Percentiles rank a stretch among this genome's conserved stretches.
Evolutionary conservation across 2,113 vertebrate genomes (phyloP).

Genomic region (Cheirogaleus medius): DNA sequence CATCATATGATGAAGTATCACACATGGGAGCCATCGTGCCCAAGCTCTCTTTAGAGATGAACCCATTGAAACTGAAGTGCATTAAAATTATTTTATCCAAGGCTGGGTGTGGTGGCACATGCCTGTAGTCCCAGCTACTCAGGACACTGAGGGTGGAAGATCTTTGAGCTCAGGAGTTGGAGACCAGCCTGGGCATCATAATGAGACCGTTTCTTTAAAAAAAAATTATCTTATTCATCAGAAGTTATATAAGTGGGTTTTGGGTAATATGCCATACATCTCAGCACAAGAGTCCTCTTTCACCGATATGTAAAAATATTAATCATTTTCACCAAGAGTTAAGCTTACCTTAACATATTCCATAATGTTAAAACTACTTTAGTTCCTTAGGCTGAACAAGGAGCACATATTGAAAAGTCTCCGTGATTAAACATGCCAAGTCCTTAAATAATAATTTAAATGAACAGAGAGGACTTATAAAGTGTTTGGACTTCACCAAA

Average conservation of each 20-base stretch:
- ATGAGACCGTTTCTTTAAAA: too few relatives aligned
- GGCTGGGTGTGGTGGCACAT: too few relatives aligned
- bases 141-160: too few relatives aligned
- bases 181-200: too few relatives aligned
- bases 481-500: not conserved
- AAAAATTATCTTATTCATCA: not conserved
- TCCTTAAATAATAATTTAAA: not conserved
- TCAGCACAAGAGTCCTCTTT: not conserved
- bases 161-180: too few relatives aligned
- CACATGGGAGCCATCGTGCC: too few relatives aligned
- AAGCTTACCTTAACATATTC: not conserved
- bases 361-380: not conserved
- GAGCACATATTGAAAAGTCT: not conserved
- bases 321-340: not conserved
- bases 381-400: not conserved
- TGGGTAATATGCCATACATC: not conserved
- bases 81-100: not conserved
- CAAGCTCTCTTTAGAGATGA: not conserved
- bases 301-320: not conserved
- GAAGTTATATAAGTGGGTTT: fast-evolving
- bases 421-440: not conserved
- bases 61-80: not conserved
- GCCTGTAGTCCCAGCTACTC: too few relatives aligned
- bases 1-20: not conserved
- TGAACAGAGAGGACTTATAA: not conserved